Base-by-base conservation (phyloP, 2,797 vertebrate species). In the Discoglossus pictus region DNA sequence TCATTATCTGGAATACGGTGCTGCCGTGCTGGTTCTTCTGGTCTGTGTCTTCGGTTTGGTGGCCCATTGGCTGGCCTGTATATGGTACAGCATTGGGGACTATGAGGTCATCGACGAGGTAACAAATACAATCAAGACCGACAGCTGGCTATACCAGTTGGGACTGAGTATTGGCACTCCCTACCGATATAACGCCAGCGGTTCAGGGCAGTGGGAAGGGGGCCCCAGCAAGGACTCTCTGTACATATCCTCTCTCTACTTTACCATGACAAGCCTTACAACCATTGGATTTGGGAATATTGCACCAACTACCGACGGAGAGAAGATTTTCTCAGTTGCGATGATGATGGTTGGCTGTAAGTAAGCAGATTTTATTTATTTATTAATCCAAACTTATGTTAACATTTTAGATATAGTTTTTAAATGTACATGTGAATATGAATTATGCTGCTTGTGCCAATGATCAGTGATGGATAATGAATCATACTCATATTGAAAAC, bases 281-380 rank as follows among this genome's bases (percentile, higher is more conserved):
- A 98, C 95, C 7, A 98, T 98, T 78, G 96, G 96, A 77, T 98
- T 98, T 75, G 96, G 96, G 44, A 98, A 98, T 83, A 98, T 98
- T 55, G 95, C 96, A 23, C 96, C 96, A 1, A 91, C 93, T 60
- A 96, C 94, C 0, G 95, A 98, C 0, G 94, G 93, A 48, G 95
- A 98, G 89, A 98, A 98, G 90, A 98, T 98, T 76, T 98, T 98
- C 74, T 97, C 94, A 0, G 94, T 98, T 80, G 96, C 95, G 77
- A 98, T 98, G 95, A 98, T 98, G 94, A 98, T 97, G 96, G 94
- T 96, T 75, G 94, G 95, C 87, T 98, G 96, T 98, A 76, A 97
- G 96, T 92, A 85, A 25, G 64, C 7, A 35, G 48, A 8, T 7
- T 58, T 13, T 34, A n/a, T n/a, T n/a, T n/a, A n/a, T n/a, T n/a